Conservation (phyloP, 2,113 vertebrate species). For the Cottus gobio region DNA sequence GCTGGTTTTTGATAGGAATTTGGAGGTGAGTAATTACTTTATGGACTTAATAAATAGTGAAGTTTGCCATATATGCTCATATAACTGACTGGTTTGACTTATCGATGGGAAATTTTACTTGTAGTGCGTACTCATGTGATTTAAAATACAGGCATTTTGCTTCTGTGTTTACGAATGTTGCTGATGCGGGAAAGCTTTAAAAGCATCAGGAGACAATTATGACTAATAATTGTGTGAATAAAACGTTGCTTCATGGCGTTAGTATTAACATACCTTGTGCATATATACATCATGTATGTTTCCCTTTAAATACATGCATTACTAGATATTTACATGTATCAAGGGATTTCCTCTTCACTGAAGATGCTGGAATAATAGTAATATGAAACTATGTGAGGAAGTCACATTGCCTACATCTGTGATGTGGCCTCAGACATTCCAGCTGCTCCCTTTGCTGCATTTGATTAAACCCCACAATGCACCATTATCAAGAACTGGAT, state of each 20-base stretch:
- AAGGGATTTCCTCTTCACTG: slow-evolving; percentile 6
- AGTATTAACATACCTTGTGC: background rate
- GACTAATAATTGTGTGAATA: background rate
- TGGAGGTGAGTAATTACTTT: slow-evolving; percentile 38
- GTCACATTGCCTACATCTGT: slow-evolving; percentile 55
- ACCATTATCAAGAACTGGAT: slow-evolving; percentile 68
- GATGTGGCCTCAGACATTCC: slow-evolving; percentile 58
- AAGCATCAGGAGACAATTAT: background rate
- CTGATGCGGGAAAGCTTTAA: background rate
- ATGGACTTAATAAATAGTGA: slow-evolving; percentile 1
- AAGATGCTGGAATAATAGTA: slow-evolving; percentile 36
- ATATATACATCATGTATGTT: background rate
- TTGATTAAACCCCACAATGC: slow-evolving; percentile 61
- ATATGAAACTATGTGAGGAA: slow-evolving; percentile 51
- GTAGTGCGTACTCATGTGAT: background rate
- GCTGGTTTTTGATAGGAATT: slow-evolving; percentile 27
- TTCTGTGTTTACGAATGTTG: background rate
- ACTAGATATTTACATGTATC: background rate
- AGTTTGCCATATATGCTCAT: background rate
- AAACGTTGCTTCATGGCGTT: background rate
- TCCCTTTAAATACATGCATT: slow-evolving; percentile 2
- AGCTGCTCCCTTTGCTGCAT: slow-evolving; percentile 57
- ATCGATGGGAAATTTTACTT: background rate
- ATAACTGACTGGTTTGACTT: slow-evolving; percentile 10
- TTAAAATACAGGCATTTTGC: background rate